Evolutionary conservation across 2,888 invertebrate species (phyloP), one percentile per base, ranked within the genome.

Genomic region (Cenopis cana): DNA sequence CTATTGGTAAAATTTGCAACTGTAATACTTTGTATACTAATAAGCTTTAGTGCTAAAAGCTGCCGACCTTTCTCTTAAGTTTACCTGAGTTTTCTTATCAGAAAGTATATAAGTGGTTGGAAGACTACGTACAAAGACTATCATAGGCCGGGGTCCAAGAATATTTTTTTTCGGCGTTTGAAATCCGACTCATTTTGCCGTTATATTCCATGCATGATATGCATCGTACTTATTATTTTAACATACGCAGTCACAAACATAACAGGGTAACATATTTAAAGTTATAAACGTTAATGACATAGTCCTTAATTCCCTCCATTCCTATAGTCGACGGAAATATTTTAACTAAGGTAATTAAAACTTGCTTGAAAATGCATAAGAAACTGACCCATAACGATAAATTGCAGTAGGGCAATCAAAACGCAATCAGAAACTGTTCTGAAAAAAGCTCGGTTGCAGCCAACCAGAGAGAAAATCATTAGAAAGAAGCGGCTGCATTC

Each of bases 1-100:
- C 41, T 65, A 71, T 60, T 68, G 71, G 61, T 52, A 55, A 65
- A 61, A 62, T 65, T 57, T 62, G 33, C 59, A 68, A 70, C 67
- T 52, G 56, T 41, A 56, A 69, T 3, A 24, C 24, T 24, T n/a
- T n/a, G n/a, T n/a, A n/a, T n/a, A 24, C 1, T 24, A 24, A 24
- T 64, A 57, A 69, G 50, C 62, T 61, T 50, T 56, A 64, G 56
- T 62, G 49, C 36, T 46, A 49, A 38, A 49, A 69, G 56, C 38
- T 57, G 20, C n/a, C 10, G 33, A 50, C 56, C 69, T 50, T 56
- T 69, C 33, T 9, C 6, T 10, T 54, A 49, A 62, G 62, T 55
- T 60, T 14, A 61, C 41, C 68, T 60, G 46, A 33, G 36, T 36
- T 68, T 54, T 29, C 46, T 55, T 46, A 61, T 55, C 46, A n/a